Percentiles rank a stretch among this genome's conserved stretches.
Conservation (phyloP, 2,888 invertebrate species). For the Apodemia hepburni region DNA sequence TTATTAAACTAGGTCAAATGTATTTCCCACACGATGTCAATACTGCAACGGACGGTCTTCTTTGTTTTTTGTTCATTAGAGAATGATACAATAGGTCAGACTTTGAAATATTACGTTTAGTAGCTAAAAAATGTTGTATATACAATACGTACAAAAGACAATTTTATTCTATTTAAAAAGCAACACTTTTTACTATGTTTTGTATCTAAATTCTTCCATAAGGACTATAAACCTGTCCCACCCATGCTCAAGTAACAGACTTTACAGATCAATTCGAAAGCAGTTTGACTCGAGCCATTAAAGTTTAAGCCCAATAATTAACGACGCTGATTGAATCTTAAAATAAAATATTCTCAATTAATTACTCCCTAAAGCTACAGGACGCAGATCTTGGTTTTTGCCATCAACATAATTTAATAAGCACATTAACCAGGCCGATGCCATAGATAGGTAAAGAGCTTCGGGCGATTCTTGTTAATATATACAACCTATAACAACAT, state of each 20-base stretch:
- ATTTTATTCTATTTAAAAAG: not conserved
- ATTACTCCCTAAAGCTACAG: slow-evolving; percentile 80
- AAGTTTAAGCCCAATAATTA: slow-evolving; percentile 56
- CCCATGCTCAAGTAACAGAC: slow-evolving; percentile 10
- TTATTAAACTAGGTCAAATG: no score
- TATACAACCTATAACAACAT: slow-evolving; percentile 50
- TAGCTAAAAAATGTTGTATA: no score
- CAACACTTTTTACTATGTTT: not conserved
- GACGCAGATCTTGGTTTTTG: slow-evolving; percentile 61
- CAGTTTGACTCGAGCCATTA: slow-evolving; percentile 15
- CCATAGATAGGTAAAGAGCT: slow-evolving; percentile 64
- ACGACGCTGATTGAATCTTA: slow-evolving; percentile 67
- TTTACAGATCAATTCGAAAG: slow-evolving; percentile 17
- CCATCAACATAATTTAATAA: slow-evolving; percentile 77
- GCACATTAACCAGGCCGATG: slow-evolving; percentile 73
- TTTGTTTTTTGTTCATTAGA: no score
- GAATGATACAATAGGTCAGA: no score
- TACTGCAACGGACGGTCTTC: no score
- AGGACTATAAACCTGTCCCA: slow-evolving; percentile 2
- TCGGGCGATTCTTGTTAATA: slow-evolving; percentile 62
- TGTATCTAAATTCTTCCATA: not conserved
- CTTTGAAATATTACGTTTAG: no score
- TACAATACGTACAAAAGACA: no score
- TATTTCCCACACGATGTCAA: no score
- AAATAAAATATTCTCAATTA: slow-evolving; percentile 74